phyloP scores from a whole-genome alignment of 1,140 invertebrate species.

The Anastatus disparis region DNA sequence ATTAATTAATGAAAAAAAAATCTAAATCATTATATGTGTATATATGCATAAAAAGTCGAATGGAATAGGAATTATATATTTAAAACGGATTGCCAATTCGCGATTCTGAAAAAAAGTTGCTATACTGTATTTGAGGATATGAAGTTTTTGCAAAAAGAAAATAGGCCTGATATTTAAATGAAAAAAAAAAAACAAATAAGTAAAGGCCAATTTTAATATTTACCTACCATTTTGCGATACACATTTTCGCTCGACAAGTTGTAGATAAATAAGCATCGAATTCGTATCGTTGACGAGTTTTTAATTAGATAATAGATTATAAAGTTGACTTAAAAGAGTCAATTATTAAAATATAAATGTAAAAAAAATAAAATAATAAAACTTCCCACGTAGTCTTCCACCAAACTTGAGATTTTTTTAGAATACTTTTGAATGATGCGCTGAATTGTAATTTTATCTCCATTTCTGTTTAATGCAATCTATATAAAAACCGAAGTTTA shows the following conservation, averaged over 20 bases:
- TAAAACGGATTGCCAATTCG: constrained; percentile 9
- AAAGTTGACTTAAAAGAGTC: neutral
- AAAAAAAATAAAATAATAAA: neutral
- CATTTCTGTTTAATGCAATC: neutral
- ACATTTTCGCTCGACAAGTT: constrained; percentile 25
- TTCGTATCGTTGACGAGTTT: constrained; percentile 21
- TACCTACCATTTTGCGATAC: constrained; percentile 28
- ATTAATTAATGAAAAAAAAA: neutral
- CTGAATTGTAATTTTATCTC: neutral
- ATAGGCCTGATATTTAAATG: constrained; percentile 38
- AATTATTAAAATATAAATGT: constrained; percentile 6
- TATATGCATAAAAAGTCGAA: neutral
- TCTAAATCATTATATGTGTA: constrained; percentile 12
- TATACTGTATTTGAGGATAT: constrained; percentile 11
- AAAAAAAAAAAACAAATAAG: neutral
- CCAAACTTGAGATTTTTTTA: constrained; percentile 22
- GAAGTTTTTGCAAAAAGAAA: constrained; percentile 41
- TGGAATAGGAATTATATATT: constrained; percentile 4
- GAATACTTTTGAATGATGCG: neutral
- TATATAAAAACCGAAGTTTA: neutral
- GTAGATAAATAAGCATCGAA: neutral
- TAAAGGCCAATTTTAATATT: constrained; percentile 44
- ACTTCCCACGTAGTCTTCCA: constrained; percentile 26
- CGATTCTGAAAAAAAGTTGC: constrained; percentile 17
- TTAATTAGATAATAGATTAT: constrained; percentile 33